These are phyloP conservation scores for Gadus chalcogrammus DNA, from an alignment of 2,113 vertebrate species.

Conservation along the genomic window DNA sequence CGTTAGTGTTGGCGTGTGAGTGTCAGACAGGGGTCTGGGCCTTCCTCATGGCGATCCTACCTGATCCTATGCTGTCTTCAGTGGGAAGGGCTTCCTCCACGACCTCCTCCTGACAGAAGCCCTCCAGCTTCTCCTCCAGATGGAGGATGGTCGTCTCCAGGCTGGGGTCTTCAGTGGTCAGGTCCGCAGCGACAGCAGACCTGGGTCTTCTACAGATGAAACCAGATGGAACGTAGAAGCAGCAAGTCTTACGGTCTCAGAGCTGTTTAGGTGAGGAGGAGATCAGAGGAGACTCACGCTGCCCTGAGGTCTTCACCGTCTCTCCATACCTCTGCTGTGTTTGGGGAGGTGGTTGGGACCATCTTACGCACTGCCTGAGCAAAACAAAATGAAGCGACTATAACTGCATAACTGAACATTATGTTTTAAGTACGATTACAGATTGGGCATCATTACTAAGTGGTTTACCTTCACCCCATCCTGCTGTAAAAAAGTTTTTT, in stretches of 20 bases:
- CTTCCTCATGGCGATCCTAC: slow-evolving; percentile 48
- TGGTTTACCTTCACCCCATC: not conserved
- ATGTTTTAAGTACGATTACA: too few species aligned
- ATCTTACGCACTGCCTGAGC: not conserved
- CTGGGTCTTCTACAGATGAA: slow-evolving; percentile 58
- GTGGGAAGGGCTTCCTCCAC: slow-evolving; percentile 67
- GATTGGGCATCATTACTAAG: too few species aligned
- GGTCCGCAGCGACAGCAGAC: slow-evolving; percentile 54
- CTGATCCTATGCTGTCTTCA: slow-evolving; percentile 78
- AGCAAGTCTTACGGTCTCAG: not conserved
- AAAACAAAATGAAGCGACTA: not conserved
- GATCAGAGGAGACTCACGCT: not conserved
- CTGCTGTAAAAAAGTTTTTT: not conserved
- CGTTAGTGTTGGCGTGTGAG: too few species aligned
- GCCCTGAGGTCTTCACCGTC: not conserved
- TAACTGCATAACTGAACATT: too few species aligned
- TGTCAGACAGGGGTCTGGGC: too few species aligned
- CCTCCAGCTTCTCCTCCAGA: slow-evolving; percentile 78
- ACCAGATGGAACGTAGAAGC: slow-evolving; percentile 13
- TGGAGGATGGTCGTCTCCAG: slow-evolving; percentile 77
- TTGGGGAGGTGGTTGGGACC: not conserved
- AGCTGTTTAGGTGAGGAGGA: not conserved
- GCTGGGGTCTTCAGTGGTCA: slow-evolving; percentile 72
- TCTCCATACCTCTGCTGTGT: not conserved
- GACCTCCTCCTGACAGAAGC: slow-evolving; percentile 42